Evolutionary conservation across 2,888 invertebrate genomes (phyloP).

Genomic region (Eremobia ochroleuca): DNA sequence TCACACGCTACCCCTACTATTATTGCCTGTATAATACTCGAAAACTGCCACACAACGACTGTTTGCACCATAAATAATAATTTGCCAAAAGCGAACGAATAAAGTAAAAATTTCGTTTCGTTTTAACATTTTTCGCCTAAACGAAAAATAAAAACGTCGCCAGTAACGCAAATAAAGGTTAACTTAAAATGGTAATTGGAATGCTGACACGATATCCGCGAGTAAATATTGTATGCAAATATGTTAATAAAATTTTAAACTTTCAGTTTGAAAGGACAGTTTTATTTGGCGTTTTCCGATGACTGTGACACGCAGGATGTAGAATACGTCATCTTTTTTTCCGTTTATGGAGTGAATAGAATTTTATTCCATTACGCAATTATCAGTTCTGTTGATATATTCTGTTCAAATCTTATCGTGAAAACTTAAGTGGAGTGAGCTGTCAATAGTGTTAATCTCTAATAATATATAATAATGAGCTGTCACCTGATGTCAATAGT

Average conservation of each 20-base stretch:
- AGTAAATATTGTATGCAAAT: conserved; percentile 75
- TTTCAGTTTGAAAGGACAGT: conserved; percentile 50
- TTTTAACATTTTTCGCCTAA: conserved; percentile 58
- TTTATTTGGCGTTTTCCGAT: conserved; percentile 53
- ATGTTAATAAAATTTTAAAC: conserved; percentile 69
- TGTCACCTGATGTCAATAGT: too few relatives aligned
- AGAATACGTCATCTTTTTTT: conserved; percentile 27
- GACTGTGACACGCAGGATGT: conserved; percentile 28
- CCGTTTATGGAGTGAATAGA: neutral
- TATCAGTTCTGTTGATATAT: neutral
- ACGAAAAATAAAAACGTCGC: conserved; percentile 56
- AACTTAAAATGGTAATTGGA: conserved; percentile 77
- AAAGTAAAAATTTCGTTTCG: conserved; percentile 65
- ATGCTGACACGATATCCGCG: conserved; percentile 72
- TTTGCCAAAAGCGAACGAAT: conserved; percentile 69
- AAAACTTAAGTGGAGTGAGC: neutral
- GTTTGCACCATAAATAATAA: conserved; percentile 83
- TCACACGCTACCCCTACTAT: conserved; percentile 55
- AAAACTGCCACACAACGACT: conserved; percentile 74
- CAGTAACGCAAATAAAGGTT: conserved; percentile 69
- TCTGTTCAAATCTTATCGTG: too few relatives aligned
- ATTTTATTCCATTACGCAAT: neutral
- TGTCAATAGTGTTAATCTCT: neutral
- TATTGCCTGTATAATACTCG: conserved; percentile 78
- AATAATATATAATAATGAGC: too few relatives aligned